phyloP scores from a whole-genome alignment of 1,140 invertebrate species.

The Apolygus lucorum region DNA sequence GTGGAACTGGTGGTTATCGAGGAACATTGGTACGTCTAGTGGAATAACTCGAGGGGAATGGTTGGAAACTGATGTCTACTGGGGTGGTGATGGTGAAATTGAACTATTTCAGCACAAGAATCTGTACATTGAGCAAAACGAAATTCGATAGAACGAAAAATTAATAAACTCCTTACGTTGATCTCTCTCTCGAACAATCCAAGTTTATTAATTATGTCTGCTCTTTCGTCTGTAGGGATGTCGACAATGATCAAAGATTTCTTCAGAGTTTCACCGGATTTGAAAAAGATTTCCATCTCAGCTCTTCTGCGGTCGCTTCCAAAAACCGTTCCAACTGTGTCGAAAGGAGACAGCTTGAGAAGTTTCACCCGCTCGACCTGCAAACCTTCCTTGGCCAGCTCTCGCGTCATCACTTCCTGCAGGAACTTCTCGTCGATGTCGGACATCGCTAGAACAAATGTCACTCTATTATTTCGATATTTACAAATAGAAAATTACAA shows the following conservation, averaged over 20 bases:
- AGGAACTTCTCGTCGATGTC: neutral
- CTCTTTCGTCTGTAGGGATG: neutral
- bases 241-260: neutral
- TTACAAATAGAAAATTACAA: no score
- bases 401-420: neutral
- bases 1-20: no score
- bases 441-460: no score
- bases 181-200: conserved; percentile 6
- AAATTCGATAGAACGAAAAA: no score
- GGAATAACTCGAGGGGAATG: no score
- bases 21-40: no score
- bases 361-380: neutral
- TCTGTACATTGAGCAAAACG: no score
- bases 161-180: no score
- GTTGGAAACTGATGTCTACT: no score
- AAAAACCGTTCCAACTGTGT: neutral
- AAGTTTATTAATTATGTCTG: neutral
- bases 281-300: neutral
- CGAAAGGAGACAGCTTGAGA: neutral
- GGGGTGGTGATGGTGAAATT: no score
- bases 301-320: neutral
- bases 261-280: neutral
- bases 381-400: neutral
- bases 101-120: no score
- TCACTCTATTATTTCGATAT: no score